These are phyloP conservation scores for Ochropleura plecta DNA, from an alignment of 2,888 invertebrate species.

Conservation along the genomic window DNA sequence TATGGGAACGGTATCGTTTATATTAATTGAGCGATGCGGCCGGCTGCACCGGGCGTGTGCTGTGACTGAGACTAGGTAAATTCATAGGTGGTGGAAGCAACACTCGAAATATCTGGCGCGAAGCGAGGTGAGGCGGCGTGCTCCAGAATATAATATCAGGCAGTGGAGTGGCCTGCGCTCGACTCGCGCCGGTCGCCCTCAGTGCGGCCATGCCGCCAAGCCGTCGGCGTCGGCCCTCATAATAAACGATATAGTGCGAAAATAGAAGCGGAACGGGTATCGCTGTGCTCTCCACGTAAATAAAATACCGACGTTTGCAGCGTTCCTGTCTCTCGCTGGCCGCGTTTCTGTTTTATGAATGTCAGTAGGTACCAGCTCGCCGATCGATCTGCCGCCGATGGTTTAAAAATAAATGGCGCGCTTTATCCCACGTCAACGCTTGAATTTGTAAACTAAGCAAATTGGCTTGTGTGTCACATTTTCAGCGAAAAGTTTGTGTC, in stretches of 20 bases:
- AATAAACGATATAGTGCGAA: slow-evolving; percentile 88
- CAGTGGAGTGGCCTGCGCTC: slow-evolving; percentile 85
- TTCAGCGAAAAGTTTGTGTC: slow-evolving; percentile 33
- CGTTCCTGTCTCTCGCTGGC: slow-evolving; percentile 79
- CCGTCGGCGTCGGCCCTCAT: slow-evolving; percentile 79
- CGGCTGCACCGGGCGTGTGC: slow-evolving; percentile 85
- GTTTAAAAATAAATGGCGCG: slow-evolving; percentile 80
- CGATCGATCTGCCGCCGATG: slow-evolving; percentile 81
- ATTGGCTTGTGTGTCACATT: slow-evolving; percentile 66
- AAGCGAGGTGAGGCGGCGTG: slow-evolving; percentile 88
- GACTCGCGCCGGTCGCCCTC: slow-evolving; percentile 73
- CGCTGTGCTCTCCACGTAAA: slow-evolving; percentile 84
- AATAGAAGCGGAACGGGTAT: slow-evolving; percentile 87
- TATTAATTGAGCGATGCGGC: slow-evolving; percentile 81
- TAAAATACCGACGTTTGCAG: slow-evolving; percentile 85
- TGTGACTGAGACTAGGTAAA: slow-evolving; percentile 88
- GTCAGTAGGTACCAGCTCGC: slow-evolving; percentile 72
- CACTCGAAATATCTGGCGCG: slow-evolving; percentile 90
- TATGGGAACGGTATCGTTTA: slow-evolving; percentile 49
- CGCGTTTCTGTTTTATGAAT: slow-evolving; percentile 82
- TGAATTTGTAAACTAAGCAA: slow-evolving; percentile 70
- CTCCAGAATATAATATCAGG: slow-evolving; percentile 91
- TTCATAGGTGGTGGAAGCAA: slow-evolving; percentile 88
- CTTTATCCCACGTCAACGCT: slow-evolving; percentile 70
- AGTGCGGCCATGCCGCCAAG: slow-evolving; percentile 75